Evolutionary conservation across 1,140 invertebrate species (phyloP).

Genomic region (Spodoptera frugiperda): DNA sequence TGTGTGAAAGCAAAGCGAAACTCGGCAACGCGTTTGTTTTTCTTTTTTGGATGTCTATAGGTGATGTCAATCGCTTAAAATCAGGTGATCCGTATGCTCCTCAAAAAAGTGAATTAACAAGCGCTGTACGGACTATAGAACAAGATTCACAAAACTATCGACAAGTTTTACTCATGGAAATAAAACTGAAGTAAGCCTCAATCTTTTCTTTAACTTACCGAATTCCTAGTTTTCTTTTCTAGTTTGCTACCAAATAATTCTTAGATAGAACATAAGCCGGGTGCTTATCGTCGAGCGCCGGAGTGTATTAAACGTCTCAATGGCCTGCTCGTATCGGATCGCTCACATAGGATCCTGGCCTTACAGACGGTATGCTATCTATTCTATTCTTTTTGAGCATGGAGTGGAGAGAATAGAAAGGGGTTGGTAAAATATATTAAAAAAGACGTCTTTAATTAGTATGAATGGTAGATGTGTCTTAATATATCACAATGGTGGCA

Average conservation of each 20-base stretch:
- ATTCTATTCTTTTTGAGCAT: background rate
- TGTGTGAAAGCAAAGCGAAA: too few species aligned
- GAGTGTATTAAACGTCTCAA: constrained; percentile 16
- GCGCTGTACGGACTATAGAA: too few species aligned
- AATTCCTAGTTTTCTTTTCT: constrained; percentile 5
- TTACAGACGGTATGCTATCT: background rate
- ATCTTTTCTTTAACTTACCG: background rate
- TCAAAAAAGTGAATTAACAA: too few species aligned
- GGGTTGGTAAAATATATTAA: too few species aligned
- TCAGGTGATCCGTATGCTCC: too few species aligned
- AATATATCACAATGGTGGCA: too few species aligned
- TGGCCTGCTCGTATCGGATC: constrained; percentile 7
- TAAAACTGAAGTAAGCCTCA: background rate
- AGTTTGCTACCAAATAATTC: background rate
- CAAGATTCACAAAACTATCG: too few species aligned
- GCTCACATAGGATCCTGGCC: background rate
- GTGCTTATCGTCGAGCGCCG: background rate
- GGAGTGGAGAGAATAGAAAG: background rate
- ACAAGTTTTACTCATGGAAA: background rate
- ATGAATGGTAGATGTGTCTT: too few species aligned
- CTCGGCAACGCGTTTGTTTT: too few species aligned
- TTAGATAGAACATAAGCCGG: constrained; percentile 9
- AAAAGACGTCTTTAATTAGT: too few species aligned
- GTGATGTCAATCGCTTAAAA: too few species aligned
- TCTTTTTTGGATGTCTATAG: too few species aligned